Base-by-base conservation (phyloP, 2,113 vertebrate genomes). In the Platysteira castanea region DNA sequence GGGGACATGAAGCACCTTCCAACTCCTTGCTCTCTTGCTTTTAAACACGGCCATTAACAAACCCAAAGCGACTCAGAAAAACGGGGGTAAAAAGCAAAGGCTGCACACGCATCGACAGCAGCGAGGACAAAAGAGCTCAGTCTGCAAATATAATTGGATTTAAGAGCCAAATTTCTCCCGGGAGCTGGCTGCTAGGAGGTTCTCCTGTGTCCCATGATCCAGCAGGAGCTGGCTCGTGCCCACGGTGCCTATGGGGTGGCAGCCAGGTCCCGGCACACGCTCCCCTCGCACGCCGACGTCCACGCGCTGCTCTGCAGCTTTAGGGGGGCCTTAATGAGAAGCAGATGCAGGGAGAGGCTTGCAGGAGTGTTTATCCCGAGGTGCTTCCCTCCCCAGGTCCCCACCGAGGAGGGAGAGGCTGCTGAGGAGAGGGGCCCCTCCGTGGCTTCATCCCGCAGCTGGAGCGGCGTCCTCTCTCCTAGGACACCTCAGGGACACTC, bases 241-340 rank as follows among this genome's bases (percentile, higher is more conserved):
- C 4, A 2, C 0, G 0, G 46, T 50, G 56, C 60, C 61, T 23
- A 0, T 19, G 49, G 39, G 39, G 39, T 13, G 74, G 78, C 21
- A 81, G 64, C 28, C 2, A 0, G 28, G 1, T 7, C 64, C 52
- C 0, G 1, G 24, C 39, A 39, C 8, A 20, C 22, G 46, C 52
- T 86, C 42, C 57, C 19, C 49, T 33, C 1, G 0, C 35, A 52
- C 2, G 0, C 2, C 0, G 20, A 63, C 7, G 0, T 37, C 8
- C 2, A 71, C 28, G 4, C 7, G 0, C 15, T 7, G 14, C 68
- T 73, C n/a, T 22, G 13, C 14, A 0, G 35, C 41, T 52, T 30
- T 15, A 4, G 17, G 1, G 28, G 42, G 16, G 39, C 57, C 56
- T 44, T 49, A 22, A 74, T 15, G 42, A 71, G 70, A 82, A 18